Percentiles rank a stretch among this genome's conserved stretches.
These are phyloP conservation scores for Leptonema lineaticorne DNA, from an alignment of 1,140 invertebrate species.

Conservation along the genomic window DNA sequence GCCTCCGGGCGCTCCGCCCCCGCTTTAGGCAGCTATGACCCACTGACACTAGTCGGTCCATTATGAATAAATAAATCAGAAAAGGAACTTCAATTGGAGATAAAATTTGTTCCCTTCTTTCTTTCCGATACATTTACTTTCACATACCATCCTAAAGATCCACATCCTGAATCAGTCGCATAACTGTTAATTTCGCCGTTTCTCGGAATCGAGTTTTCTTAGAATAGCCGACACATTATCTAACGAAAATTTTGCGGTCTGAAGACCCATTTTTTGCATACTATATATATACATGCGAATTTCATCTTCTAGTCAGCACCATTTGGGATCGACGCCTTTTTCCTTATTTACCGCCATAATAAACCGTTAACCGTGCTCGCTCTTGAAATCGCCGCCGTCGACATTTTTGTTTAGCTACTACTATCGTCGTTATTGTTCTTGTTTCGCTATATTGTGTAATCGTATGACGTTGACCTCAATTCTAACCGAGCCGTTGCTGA, in stretches of 20 bases:
- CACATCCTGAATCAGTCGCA: not conserved
- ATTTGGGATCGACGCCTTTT: not conserved
- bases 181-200: not conserved
- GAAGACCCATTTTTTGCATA: not conserved
- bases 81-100: no score
- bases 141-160: not conserved
- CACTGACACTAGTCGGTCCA: not conserved
- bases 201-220: not conserved
- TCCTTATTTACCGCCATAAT: not conserved
- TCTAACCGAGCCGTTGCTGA: not conserved
- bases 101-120: no score
- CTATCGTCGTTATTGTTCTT: not conserved
- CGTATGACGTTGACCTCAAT: conserved; percentile 13
- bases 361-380: not conserved
- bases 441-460: conserved; percentile 2
- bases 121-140: no score
- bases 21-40: conserved; percentile 3
- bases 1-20: conserved; percentile 25
- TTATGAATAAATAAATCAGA: not conserved
- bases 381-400: not conserved
- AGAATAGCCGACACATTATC: not conserved
- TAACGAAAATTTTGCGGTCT: not conserved
- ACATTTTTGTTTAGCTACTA: not conserved
- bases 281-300: not conserved
- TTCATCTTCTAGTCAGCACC: not conserved